A percentile compares a stretch with the other conserved stretches of the same genome.
Evolutionary conservation across 92 coral and sea anemone genomes (phyloP).

Genomic region (Heliopora coerulea): DNA sequence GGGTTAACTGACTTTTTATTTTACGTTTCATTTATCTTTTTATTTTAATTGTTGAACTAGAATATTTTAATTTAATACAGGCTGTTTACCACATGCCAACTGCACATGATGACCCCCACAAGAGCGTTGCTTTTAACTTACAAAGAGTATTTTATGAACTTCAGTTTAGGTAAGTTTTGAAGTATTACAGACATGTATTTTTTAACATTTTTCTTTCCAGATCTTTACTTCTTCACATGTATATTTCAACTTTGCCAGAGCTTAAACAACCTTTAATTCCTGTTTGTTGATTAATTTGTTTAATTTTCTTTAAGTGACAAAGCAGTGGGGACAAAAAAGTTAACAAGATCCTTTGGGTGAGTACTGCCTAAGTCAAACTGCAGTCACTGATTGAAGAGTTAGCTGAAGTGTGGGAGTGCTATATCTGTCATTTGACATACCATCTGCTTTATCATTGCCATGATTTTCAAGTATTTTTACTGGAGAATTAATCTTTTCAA

Average conservation of each 20-base stretch:
- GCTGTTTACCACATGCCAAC: slow-evolving; percentile 99
- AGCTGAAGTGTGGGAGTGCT: too few species aligned
- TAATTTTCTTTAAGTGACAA: slow-evolving; percentile 69
- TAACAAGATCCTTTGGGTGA: slow-evolving; percentile 96
- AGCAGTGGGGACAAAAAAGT: slow-evolving; percentile 97
- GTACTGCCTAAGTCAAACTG: slow-evolving; percentile 20
- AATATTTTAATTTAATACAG: slow-evolving; percentile 37
- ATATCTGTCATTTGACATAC: too few species aligned
- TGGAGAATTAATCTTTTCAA: too few species aligned
- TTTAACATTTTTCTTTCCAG: too few species aligned
- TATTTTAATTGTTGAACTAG: background rate
- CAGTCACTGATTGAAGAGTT: too few species aligned
- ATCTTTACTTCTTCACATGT: too few species aligned
- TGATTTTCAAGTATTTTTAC: too few species aligned
- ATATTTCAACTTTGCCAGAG: background rate
- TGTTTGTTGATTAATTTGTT: background rate
- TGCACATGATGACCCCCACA: slow-evolving; percentile 93
- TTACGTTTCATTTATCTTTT: background rate
- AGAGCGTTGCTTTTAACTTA: slow-evolving; percentile 92
- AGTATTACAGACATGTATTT: too few species aligned
- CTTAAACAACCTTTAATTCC: too few species aligned
- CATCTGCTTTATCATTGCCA: too few species aligned
- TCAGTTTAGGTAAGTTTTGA: slow-evolving; percentile 80
- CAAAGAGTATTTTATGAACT: slow-evolving; percentile 96
- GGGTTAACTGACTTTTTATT: too few species aligned